A percentile compares a stretch with the other conserved stretches of the same genome.
These are phyloP conservation scores for Eupristina koningsbergeri DNA, from an alignment of 1,140 invertebrate genomes.

Conservation along the genomic window DNA sequence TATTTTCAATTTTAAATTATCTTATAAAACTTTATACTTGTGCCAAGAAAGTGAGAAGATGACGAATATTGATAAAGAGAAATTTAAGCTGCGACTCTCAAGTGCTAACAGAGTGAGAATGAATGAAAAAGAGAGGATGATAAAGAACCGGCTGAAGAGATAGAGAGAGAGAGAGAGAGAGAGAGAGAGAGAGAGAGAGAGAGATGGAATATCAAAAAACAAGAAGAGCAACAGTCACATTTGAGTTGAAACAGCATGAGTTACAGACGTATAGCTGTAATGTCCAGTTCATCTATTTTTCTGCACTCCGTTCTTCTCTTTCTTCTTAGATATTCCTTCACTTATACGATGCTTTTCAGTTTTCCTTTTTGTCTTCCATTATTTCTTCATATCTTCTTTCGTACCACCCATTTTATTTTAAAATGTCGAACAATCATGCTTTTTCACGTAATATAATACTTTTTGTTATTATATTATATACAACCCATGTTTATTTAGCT, in stretches of 20 bases:
- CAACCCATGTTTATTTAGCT: not conserved
- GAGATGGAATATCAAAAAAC: not conserved
- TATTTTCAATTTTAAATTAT: not conserved
- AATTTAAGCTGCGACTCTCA: not conserved
- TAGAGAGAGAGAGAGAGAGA: not conserved
- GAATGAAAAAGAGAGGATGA: too few relatives aligned
- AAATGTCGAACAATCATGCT: constrained; percentile 15
- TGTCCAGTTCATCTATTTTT: constrained; percentile 33
- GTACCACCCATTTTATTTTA: constrained; percentile 8
- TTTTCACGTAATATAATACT: constrained; percentile 17
- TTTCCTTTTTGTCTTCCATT: constrained; percentile 22
- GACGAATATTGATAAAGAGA: not conserved
- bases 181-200: constrained; percentile 6
- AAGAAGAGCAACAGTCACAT: constrained; percentile 55
- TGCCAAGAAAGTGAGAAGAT: not conserved
- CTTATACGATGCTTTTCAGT: not conserved
- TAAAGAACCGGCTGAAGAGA: not conserved
- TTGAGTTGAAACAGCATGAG: constrained; percentile 55
- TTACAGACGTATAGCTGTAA: constrained; percentile 51
- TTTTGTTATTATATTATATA: not conserved
- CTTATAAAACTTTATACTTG: not conserved
- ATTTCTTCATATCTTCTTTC: not conserved
- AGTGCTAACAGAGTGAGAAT: not conserved
- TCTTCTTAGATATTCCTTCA: not conserved
- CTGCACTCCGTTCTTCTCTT: not conserved